Evolutionary conservation across 2,113 vertebrate species (phyloP).

Genomic region (Falco punctatus): DNA sequence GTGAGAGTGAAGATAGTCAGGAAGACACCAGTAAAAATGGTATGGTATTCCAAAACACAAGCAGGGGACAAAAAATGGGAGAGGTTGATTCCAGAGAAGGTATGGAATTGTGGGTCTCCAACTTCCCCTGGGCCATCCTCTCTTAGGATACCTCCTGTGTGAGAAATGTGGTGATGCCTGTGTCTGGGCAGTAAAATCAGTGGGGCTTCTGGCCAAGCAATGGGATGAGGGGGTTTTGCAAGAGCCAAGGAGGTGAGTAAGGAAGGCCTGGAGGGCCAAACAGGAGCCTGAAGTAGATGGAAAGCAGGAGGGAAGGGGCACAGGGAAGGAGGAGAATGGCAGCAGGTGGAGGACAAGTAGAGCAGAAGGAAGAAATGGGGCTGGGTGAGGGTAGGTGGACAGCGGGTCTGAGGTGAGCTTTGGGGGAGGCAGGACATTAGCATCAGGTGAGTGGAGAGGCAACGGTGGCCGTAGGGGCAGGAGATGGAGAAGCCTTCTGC

Average conservation of each 20-base stretch:
- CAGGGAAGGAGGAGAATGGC: not conserved
- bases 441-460: not conserved
- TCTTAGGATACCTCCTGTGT: not conserved
- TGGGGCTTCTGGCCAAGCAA: not conserved
- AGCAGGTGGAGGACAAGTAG: not conserved
- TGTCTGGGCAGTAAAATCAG: not conserved
- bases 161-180: not conserved
- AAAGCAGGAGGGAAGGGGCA: not conserved
- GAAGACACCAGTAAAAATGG: conserved; percentile 68
- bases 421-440: not conserved
- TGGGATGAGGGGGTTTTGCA: not conserved
- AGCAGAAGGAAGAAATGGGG: not conserved
- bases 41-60: conserved; percentile 22
- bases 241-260: not conserved
- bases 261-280: not conserved
- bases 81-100: not conserved
- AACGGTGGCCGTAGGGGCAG: accelerated
- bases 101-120: not conserved
- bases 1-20: conserved; percentile 12
- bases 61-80: not conserved
- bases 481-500: not conserved
- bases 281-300: not conserved
- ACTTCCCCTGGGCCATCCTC: not conserved
- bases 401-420: not conserved
- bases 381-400: not conserved